Evolutionary conservation across 2,797 vertebrate genomes (phyloP).

Genomic region (Limnodromus scolopaceus): DNA sequence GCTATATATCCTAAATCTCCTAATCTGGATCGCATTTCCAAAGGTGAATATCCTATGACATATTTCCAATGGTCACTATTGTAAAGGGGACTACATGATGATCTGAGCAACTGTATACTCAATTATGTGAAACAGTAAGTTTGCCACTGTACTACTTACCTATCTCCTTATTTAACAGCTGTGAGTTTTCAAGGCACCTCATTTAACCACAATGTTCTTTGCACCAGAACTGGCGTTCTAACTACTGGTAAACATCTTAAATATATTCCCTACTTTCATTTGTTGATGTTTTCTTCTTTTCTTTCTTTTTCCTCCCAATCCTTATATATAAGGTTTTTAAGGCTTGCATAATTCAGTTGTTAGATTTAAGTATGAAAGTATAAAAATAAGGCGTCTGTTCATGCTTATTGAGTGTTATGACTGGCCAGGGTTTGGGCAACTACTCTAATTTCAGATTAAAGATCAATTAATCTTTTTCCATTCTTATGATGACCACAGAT

Average conservation of each 20-base stretch:
- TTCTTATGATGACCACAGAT: neutral
- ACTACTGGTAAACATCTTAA: neutral
- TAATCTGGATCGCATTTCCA: neutral
- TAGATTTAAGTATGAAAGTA: neutral
- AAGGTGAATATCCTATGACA: neutral
- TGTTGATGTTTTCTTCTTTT: neutral
- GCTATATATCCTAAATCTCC: neutral
- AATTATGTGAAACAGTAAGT: neutral
- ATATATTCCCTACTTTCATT: neutral
- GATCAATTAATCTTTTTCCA: neutral
- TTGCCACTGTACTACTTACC: neutral
- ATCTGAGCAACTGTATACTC: neutral
- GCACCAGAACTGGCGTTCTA: neutral
- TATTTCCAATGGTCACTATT: neutral
- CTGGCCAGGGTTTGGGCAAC: neutral
- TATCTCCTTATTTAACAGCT: neutral
- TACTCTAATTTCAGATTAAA: neutral
- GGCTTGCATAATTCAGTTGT: neutral
- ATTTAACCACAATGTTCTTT: neutral
- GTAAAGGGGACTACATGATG: neutral
- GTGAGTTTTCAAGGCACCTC: neutral
- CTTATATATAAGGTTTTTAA: neutral
- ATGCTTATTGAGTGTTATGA: neutral
- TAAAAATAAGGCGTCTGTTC: neutral
- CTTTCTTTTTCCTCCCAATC: neutral